Evolutionary conservation across 1,140 invertebrate genomes (phyloP).

Genomic region (Aphelenchoides avenae): DNA sequence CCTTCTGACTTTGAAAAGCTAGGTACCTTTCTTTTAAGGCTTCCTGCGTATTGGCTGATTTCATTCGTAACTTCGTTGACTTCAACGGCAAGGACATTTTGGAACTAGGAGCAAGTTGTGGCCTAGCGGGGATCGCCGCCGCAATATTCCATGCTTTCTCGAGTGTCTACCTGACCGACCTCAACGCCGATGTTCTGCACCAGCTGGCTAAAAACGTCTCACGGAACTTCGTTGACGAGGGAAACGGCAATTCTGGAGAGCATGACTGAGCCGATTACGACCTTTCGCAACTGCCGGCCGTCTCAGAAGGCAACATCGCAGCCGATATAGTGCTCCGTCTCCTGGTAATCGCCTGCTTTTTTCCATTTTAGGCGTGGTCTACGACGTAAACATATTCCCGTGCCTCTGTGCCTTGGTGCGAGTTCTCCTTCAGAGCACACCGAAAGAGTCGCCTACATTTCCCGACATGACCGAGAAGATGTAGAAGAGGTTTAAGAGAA

Average conservation of each 20-base stretch:
- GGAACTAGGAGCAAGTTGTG: constrained; percentile 36
- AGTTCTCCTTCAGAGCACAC: not conserved
- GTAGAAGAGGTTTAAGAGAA: constrained; percentile 40
- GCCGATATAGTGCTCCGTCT: constrained; percentile 15
- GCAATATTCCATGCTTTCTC: not conserved
- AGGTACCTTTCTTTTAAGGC: constrained; percentile 8
- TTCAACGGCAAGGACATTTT: constrained; percentile 14
- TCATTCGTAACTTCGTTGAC: not conserved
- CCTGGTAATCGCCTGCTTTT: constrained; percentile 1
- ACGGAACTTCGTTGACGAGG: constrained; percentile 9
- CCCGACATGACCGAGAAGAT: constrained; percentile 23
- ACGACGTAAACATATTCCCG: constrained; percentile 17
- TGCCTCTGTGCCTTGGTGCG: constrained; percentile 4
- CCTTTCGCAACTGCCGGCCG: constrained; percentile 1
- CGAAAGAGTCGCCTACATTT: constrained; percentile 8
- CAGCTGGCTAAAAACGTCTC: constrained; percentile 18
- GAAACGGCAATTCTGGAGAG: not conserved
- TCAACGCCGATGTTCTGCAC: constrained; percentile 22
- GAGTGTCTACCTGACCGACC: constrained; percentile 16
- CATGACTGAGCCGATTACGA: constrained; percentile 9
- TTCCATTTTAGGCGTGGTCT: constrained; percentile 29
- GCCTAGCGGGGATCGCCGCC: constrained; percentile 25
- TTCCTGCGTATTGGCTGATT: constrained; percentile 14
- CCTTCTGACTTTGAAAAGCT: constrained; percentile 7
- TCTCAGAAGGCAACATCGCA: constrained; percentile 19